phyloP scores from a whole-genome alignment of 2,797 vertebrate genomes.

The Pantherophis vulpinus region DNA sequence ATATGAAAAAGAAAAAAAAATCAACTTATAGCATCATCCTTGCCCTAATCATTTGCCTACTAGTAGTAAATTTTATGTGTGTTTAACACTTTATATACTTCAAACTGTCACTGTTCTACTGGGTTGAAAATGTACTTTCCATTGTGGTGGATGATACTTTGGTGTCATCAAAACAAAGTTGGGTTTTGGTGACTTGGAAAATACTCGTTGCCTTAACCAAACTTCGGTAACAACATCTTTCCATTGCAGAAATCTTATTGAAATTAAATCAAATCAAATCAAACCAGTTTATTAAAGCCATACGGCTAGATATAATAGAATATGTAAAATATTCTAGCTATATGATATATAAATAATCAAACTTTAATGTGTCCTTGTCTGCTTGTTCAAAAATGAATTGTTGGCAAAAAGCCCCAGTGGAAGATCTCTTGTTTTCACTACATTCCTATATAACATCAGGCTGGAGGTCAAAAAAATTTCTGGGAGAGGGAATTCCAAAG shows the following conservation, averaged over 20 bases:
- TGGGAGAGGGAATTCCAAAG: background rate
- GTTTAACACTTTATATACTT: background rate
- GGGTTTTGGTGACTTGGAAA: background rate
- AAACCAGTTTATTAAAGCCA: background rate
- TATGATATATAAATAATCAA: background rate
- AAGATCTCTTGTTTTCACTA: background rate
- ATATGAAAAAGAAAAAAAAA: background rate
- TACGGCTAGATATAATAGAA: background rate
- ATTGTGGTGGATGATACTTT: background rate
- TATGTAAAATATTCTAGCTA: background rate
- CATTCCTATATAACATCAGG: background rate
- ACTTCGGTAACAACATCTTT: background rate
- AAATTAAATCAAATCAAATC: background rate
- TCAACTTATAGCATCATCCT: background rate
- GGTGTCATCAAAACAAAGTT: background rate
- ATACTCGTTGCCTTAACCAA: background rate
- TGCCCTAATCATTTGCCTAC: background rate
- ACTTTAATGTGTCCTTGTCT: background rate
- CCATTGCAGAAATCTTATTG: background rate
- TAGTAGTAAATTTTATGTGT: background rate
- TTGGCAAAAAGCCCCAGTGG: background rate
- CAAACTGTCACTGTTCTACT: background rate
- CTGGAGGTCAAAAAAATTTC: background rate
- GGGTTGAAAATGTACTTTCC: background rate
- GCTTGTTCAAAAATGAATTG: background rate